phyloP scores from a whole-genome alignment of 1,140 invertebrate species.

The Bombus impatiens region DNA sequence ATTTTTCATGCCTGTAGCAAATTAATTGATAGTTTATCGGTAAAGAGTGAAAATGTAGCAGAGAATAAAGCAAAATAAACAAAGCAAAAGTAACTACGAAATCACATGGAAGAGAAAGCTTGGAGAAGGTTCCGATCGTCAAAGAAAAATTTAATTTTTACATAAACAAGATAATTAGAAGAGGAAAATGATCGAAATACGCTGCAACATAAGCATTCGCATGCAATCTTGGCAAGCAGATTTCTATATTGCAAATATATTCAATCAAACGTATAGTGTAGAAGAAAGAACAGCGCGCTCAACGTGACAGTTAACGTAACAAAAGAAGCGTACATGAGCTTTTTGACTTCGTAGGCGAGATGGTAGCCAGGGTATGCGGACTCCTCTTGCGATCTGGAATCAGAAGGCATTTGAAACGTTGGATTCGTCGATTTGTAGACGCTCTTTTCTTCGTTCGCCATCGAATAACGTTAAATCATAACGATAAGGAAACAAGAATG shows the following conservation, averaged over 20 bases:
- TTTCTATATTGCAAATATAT: background rate
- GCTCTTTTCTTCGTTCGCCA: conserved; percentile 10
- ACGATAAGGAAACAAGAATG: background rate
- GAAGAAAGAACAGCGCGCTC: conserved; percentile 38
- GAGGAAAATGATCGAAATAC: no score
- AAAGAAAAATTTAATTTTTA: no score
- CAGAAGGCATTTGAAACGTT: conserved; percentile 72
- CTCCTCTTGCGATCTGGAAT: conserved; percentile 93
- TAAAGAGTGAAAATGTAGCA: no score
- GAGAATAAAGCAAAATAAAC: no score
- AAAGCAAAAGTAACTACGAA: no score
- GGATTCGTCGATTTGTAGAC: conserved; percentile 28
- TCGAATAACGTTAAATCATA: background rate
- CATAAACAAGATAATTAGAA: no score
- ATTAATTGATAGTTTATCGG: no score
- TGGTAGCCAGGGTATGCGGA: conserved; percentile 97
- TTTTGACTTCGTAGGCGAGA: conserved; percentile 99
- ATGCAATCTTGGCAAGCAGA: conserved; percentile 36
- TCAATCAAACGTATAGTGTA: background rate
- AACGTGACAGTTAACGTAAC: conserved; percentile 76
- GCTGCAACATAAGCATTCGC: background rate
- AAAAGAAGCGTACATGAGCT: conserved; percentile 96
- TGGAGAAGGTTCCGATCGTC: no score
- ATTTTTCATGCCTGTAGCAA: no score
- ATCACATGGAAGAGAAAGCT: no score